phyloP scores from a whole-genome alignment of 2,113 vertebrate genomes.

The Mesoclemmys tuberculata region DNA sequence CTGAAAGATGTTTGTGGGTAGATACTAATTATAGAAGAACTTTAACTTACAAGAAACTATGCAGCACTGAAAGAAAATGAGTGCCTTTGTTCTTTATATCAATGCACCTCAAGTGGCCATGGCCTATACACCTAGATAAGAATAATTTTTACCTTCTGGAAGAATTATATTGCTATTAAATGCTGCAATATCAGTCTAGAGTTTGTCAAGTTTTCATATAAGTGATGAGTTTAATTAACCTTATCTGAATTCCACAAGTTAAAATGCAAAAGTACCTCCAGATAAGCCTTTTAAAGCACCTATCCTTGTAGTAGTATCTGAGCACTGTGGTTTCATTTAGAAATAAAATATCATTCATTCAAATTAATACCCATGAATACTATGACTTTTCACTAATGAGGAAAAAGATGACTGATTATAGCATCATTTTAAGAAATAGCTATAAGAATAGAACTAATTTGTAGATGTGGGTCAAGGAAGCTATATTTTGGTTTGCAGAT shows the following conservation, averaged over 20 bases:
- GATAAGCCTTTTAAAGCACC: not conserved
- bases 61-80: not conserved
- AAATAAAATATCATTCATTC: not conserved
- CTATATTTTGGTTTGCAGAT: not conserved
- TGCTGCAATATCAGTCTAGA: not conserved
- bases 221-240: not conserved
- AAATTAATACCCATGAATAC: not conserved
- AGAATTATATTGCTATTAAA: not conserved
- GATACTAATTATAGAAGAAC: not conserved
- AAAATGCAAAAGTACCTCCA: not conserved
- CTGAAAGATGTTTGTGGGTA: not conserved
- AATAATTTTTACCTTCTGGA: not conserved
- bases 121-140: not conserved
- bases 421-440: not conserved
- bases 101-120: not conserved
- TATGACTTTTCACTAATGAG: not conserved
- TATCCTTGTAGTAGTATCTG: not conserved
- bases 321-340: not conserved
- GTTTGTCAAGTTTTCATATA: not conserved
- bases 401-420: not conserved
- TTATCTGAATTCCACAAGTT: not conserved
- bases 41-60: not conserved
- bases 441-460: not conserved
- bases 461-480: not conserved
- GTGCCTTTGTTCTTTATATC: not conserved